phyloP scores from a whole-genome alignment of 1,140 invertebrate genomes.

The Drosophila ananassae region DNA sequence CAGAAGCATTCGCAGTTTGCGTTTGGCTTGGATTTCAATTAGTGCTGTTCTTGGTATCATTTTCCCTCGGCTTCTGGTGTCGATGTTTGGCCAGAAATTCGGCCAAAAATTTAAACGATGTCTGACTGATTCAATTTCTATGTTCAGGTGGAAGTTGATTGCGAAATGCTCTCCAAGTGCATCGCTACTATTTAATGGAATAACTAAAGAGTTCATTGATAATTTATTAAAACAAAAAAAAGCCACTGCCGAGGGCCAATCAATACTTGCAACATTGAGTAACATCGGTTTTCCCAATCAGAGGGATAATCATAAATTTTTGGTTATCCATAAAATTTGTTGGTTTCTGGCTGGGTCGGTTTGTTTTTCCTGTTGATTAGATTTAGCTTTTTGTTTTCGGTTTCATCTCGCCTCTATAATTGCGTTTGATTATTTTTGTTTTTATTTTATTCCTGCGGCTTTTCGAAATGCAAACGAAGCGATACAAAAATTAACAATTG shows the following conservation, averaged over 20 bases:
- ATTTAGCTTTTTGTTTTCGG: slow-evolving; percentile 44
- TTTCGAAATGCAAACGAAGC: slow-evolving; percentile 31
- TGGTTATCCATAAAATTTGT: slow-evolving; percentile 48
- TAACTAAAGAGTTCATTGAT: not conserved
- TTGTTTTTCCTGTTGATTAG: slow-evolving; percentile 48
- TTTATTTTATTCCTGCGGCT: slow-evolving; percentile 8
- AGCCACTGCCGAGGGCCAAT: not conserved
- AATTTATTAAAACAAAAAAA: not conserved
- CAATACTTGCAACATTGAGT: slow-evolving; percentile 3
- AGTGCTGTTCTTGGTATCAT: slow-evolving; percentile 28
- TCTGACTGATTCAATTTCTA: slow-evolving; percentile 26
- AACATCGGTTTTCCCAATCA: slow-evolving; percentile 22
- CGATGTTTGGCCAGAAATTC: slow-evolving; percentile 8
- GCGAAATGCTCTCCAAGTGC: not conserved
- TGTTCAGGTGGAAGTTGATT: slow-evolving; percentile 10
- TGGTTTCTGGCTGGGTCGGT: slow-evolving; percentile 26
- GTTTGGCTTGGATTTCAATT: slow-evolving; percentile 37
- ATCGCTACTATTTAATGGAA: not conserved
- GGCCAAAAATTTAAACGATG: slow-evolving; percentile 1
- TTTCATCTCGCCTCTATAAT: slow-evolving; percentile 22
- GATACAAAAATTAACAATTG: slow-evolving; percentile 70
- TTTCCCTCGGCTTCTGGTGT: slow-evolving; percentile 16
- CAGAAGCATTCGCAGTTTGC: not conserved
- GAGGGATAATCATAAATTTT: slow-evolving; percentile 38
- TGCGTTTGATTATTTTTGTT: not conserved